Percentiles rank a stretch among this genome's conserved stretches.
These are phyloP conservation scores for Drosophila pseudotalamancana DNA, from an alignment of 2,888 invertebrate species.

Conservation along the genomic window DNA sequence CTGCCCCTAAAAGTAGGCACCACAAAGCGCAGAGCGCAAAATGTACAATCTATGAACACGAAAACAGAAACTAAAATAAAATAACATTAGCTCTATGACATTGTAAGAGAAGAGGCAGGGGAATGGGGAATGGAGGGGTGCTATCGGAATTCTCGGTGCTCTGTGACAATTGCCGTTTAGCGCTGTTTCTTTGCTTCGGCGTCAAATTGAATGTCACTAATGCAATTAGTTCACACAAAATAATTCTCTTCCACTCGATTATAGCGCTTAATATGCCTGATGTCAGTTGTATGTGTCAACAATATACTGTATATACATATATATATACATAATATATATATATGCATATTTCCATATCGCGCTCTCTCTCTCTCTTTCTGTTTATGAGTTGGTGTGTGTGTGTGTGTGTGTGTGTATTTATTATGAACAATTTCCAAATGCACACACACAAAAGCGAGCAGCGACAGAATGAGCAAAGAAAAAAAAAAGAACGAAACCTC, in stretches of 20 bases:
- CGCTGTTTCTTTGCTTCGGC: slow-evolving; percentile 42
- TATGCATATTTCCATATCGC: too few relatives aligned
- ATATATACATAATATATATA: not conserved
- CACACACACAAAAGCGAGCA: slow-evolving; percentile 48
- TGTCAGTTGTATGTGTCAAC: slow-evolving; percentile 60
- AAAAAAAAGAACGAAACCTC: slow-evolving; percentile 28
- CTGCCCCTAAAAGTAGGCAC: slow-evolving; percentile 65
- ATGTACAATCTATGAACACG: slow-evolving; percentile 30
- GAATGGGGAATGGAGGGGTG: not conserved
- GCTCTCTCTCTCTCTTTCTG: not conserved
- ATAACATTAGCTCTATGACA: slow-evolving; percentile 35
- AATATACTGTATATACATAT: slow-evolving; percentile 19
- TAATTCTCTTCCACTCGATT: slow-evolving; percentile 79
- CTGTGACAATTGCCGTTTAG: slow-evolving; percentile 75
- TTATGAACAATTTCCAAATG: slow-evolving; percentile 55
- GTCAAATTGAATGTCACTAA: slow-evolving; percentile 81
- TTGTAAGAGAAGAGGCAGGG: not conserved
- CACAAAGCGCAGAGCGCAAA: slow-evolving; percentile 40
- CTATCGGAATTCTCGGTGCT: slow-evolving; percentile 39
- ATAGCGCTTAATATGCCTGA: slow-evolving; percentile 74
- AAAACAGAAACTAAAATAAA: slow-evolving; percentile 54
- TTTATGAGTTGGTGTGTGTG: not conserved
- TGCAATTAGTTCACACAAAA: slow-evolving; percentile 80
- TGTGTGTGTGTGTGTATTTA: slow-evolving; percentile 18
- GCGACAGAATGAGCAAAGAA: not conserved